phyloP scores from a whole-genome alignment of 2,113 vertebrate genomes.

The Myxocyprinus asiaticus region DNA sequence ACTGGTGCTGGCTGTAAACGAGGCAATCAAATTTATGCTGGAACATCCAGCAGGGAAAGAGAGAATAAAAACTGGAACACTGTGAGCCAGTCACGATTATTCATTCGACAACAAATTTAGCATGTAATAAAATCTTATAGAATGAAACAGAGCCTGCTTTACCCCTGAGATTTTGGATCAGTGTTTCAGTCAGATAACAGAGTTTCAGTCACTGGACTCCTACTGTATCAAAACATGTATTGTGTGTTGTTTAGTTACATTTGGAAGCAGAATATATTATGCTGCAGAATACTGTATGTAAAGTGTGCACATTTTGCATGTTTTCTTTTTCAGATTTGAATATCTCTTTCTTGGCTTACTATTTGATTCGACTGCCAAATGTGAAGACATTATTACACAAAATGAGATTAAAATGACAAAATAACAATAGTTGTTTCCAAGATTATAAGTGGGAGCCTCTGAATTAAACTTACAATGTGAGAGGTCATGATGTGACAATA shows the following conservation, averaged over 20 bases:
- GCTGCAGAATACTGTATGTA: no score
- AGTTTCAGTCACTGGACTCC: not conserved
- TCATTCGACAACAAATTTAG: slow-evolving; percentile 31
- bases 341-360: no score
- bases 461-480: no score
- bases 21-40: slow-evolving; percentile 54
- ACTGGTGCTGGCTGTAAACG: slow-evolving; percentile 60
- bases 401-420: no score
- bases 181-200: not conserved
- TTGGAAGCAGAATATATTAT: not conserved
- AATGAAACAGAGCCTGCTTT: not conserved
- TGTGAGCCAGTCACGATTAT: slow-evolving; percentile 28
- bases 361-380: no score
- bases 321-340: no score
- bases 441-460: no score
- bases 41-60: slow-evolving; percentile 66
- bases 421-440: no score
- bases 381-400: no score
- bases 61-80: slow-evolving; percentile 12
- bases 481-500: no score
- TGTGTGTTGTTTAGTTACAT: not conserved
- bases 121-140: slow-evolving; percentile 5
- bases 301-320: no score
- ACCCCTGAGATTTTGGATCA: not conserved
- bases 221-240: slow-evolving; percentile 18